Conservation (phyloP, 2,113 vertebrate species). For the Saiga tatarica region DNA sequence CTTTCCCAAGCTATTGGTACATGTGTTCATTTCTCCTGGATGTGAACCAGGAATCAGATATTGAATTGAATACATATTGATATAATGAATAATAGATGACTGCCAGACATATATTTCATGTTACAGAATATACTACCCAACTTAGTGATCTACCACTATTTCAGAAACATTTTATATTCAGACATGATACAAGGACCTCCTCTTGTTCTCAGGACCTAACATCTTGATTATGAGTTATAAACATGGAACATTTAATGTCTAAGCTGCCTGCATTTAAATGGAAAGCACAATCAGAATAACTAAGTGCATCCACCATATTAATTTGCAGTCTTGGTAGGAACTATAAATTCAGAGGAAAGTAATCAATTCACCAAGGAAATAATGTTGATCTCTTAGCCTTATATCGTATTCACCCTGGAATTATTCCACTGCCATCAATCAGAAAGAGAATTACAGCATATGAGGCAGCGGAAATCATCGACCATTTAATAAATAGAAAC, state of each 20-base stretch:
- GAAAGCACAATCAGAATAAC: constrained; percentile 54
- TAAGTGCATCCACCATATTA: neutral
- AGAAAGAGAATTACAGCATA: constrained; percentile 47
- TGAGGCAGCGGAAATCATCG: constrained; percentile 33
- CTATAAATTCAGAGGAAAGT: constrained; percentile 56
- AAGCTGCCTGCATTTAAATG: constrained; percentile 3
- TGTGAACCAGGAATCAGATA: neutral
- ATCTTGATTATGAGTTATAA: constrained; percentile 50
- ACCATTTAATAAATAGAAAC: constrained; percentile 37
- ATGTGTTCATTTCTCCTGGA: neutral
- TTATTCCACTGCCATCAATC: constrained; percentile 49
- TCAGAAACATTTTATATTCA: constrained; percentile 43
- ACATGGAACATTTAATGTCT: constrained; percentile 8
- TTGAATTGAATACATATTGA: neutral
- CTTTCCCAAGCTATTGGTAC: neutral
- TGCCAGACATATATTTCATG: neutral
- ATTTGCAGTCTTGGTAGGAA: constrained; percentile 42
- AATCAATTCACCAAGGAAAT: constrained; percentile 66
- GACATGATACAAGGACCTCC: neutral
- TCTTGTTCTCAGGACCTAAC: neutral
- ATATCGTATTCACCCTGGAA: constrained; percentile 38
- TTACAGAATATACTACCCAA: neutral
- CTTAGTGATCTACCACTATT: neutral
- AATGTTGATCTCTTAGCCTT: constrained; percentile 54
- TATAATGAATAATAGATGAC: neutral